Evolutionary conservation across 2,888 invertebrate species (phyloP), one percentile per base, ranked within the genome.

Genomic region (Lithophane leautieri): DNA sequence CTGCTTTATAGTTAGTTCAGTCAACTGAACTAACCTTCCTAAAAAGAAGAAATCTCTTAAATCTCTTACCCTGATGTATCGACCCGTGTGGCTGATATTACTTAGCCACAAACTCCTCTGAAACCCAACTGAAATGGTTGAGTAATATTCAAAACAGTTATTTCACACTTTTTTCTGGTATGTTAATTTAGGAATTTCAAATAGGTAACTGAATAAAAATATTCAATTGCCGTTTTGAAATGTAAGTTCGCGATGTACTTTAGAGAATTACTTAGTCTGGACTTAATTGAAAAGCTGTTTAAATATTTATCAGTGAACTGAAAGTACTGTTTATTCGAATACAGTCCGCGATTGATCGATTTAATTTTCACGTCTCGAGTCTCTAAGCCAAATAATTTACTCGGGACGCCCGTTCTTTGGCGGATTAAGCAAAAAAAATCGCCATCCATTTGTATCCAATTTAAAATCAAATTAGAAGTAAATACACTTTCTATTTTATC

Each of bases 401-500:
- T 87, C 86, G 76, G 86, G 88, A 82, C 89, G 89, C 86, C 85
- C 90, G 83, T 86, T 88, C 90, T 91, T 90, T 86, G 84, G 86
- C 83, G 90, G 94, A 93, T 94, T 94, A 92, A 90, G 90, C 86
- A 82, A 89, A 90, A 90, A 92, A 93, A 93, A 91, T 91, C 91
- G 89, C 91, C 91, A 92, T 93, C 94, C 94, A 94, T 95, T 94
- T 94, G 94, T 95, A 94, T 94, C 94, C 94, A 95, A 95, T 96
- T 95, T 95, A 95, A 94, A 95, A 95, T 93, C 93, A 94, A 95
- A 95, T 95, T 95, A 94, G 93, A 95, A 94, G 94, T 95, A 95
- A 95, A 94, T 94, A 95, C 93, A 95, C 92, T 94, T 94, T 94
- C 92, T 92, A 93, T 94, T 94, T 94, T 91, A 92, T 92, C 93